These are phyloP conservation scores for Leucoraja ocellata DNA, from an alignment of 2,797 vertebrate species.

Conservation along the genomic window DNA sequence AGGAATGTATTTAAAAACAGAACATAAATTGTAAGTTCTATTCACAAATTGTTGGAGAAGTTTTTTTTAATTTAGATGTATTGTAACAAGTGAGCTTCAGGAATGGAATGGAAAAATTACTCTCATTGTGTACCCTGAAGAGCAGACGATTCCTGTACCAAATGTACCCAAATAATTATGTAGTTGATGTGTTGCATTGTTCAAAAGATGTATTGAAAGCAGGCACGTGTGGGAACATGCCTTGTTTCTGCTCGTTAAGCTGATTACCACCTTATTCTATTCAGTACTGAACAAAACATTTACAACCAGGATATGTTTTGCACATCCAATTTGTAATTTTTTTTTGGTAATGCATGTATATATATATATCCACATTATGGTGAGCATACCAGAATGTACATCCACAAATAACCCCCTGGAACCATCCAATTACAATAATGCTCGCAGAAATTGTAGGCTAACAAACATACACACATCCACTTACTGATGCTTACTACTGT, in stretches of 20 bases:
- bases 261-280: neutral
- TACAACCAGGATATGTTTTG: constrained; percentile 11
- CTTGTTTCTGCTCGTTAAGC: constrained; percentile 20
- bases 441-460: neutral
- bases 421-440: neutral
- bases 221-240: neutral
- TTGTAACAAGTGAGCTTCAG: constrained; percentile 32
- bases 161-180: neutral
- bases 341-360: constrained; percentile 27
- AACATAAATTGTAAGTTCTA: constrained; percentile 38
- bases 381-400: neutral
- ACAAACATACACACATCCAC: neutral
- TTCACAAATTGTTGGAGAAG: constrained; percentile 33
- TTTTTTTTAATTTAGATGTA: constrained; percentile 30
- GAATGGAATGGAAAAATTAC: neutral
- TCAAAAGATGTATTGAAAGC: neutral
- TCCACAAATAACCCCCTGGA: neutral
- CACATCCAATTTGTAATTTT: constrained; percentile 1
- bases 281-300: constrained; percentile 17
- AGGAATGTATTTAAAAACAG: constrained; percentile 43
- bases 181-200: neutral
- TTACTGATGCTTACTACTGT: neutral
- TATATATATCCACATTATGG: constrained; percentile 15
- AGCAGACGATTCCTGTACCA: neutral
- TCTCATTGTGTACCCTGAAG: neutral